These are phyloP conservation scores for Perdita meconis DNA, from an alignment of 2,888 invertebrate genomes.

Conservation along the genomic window DNA sequence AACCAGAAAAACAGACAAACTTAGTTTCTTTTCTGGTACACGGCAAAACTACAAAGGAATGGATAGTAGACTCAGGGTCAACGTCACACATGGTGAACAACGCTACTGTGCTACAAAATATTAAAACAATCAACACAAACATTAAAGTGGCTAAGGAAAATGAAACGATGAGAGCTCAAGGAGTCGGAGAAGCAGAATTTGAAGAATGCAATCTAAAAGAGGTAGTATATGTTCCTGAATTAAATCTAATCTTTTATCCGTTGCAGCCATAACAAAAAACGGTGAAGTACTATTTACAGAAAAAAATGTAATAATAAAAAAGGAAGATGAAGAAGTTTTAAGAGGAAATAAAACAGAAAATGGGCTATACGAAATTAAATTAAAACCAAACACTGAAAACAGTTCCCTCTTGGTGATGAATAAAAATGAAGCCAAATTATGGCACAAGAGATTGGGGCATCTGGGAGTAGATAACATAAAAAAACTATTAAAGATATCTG, in stretches of 20 bases:
- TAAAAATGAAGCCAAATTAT: slow-evolving; percentile 1
- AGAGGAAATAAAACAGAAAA: slow-evolving; percentile 7
- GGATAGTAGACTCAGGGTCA: neutral
- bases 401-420: neutral
- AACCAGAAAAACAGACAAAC: too few relatives aligned
- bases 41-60: slow-evolving; percentile 1
- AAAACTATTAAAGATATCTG: neutral
- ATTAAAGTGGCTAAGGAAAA: neutral
- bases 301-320: slow-evolving; percentile 11
- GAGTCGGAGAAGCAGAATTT: neutral
- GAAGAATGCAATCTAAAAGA: slow-evolving; percentile 18
- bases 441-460: slow-evolving; percentile 35
- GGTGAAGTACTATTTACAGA: slow-evolving; percentile 19
- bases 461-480: slow-evolving; percentile 4
- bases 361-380: slow-evolving; percentile 5
- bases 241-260: too few relatives aligned
- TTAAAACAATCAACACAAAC: neutral
- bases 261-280: slow-evolving; percentile 19
- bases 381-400: neutral
- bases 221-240: too few relatives aligned
- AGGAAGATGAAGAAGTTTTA: slow-evolving; percentile 6
- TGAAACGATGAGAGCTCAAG: slow-evolving; percentile 8
- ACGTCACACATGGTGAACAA: neutral
- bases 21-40: neutral
- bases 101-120: neutral